Base-by-base conservation (phyloP, 2,888 invertebrate species). In the Pocota personata region DNA sequence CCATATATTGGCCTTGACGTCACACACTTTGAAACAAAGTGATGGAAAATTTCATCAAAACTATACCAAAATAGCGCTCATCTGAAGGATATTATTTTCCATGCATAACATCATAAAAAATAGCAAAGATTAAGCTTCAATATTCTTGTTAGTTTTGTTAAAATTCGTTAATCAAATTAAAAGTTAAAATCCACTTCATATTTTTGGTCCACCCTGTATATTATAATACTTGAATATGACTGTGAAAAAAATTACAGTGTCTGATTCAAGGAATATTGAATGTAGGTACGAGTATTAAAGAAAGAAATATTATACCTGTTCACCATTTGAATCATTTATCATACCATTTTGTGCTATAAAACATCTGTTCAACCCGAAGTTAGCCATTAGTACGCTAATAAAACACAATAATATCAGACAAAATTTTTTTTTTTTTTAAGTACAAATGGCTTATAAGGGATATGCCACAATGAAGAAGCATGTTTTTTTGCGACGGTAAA, bases 311-410 rank as follows among this genome's bases (percentile, higher is more conserved):
- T 30, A 52, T 55, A 35, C 46, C 57, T 40, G 14, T 14, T 21
- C 46, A 37, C 35, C 60, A 30, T 60, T 40, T 46, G 12, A 37
- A 57, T 46, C 32, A 64, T 66, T 64, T 64, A 75, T 64, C 55
- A 64, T 35, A 24, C 46, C 3, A 19, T 30, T 43, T 3, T 52
- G 2, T 16, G 14, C 27, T 35, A 32, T 7, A 27, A 55, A 21
- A 66, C 75, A 75, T 57, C 55, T 55, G 52, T 55, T 64, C 16
- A 64, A 32, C 8, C 16, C 24, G 35, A 16, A 64, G 55, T 8
- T 48, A 46, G 24, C 57, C 57, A 66, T 75, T 75, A 75, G 60
- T 62, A 50, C 24, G 57, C 43, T 48, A 75, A 75, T 75, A 75
- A 48, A 57, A 46, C 40, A 73, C n/a, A 64, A 64, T 55, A 50